Evolutionary conservation across 2,113 vertebrate species (phyloP).

Genomic region (Salvelinus sp.): DNA sequence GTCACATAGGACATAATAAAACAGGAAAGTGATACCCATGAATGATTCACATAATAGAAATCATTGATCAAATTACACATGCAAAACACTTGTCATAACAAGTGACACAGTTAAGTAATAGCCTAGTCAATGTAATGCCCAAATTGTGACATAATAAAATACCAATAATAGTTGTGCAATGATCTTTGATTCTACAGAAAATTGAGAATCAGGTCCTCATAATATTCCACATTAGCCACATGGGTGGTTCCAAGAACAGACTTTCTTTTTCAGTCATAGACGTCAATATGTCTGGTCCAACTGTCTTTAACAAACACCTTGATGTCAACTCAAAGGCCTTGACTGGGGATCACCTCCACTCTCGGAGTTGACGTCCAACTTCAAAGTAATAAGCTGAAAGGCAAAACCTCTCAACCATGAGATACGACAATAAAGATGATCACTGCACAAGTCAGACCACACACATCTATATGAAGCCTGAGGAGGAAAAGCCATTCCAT

Average conservation of each 20-base stretch:
- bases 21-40: constrained; percentile 8
- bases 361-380: not conserved
- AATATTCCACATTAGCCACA: too few species aligned
- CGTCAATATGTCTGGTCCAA: not conserved
- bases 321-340: constrained; percentile 3
- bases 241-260: too few species aligned
- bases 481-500: too few species aligned
- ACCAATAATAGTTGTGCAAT: too few species aligned
- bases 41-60: not conserved
- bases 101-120: not conserved
- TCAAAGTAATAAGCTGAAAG: not conserved
- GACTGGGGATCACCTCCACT: too few species aligned
- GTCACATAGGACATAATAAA: not conserved
- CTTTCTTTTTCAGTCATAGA: too few species aligned
- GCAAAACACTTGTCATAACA: constrained; percentile 26
- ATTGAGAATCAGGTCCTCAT: too few species aligned
- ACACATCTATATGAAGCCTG: not conserved
- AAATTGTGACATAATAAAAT: not conserved
- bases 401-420: not conserved
- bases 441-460: not conserved
- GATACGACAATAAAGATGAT: not conserved
- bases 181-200: too few species aligned
- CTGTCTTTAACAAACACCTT: constrained; percentile 1
- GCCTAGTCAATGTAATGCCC: not conserved
- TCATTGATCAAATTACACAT: not conserved